Base-by-base conservation (phyloP, 2,113 vertebrate genomes). In the Sturnira hondurensis region DNA sequence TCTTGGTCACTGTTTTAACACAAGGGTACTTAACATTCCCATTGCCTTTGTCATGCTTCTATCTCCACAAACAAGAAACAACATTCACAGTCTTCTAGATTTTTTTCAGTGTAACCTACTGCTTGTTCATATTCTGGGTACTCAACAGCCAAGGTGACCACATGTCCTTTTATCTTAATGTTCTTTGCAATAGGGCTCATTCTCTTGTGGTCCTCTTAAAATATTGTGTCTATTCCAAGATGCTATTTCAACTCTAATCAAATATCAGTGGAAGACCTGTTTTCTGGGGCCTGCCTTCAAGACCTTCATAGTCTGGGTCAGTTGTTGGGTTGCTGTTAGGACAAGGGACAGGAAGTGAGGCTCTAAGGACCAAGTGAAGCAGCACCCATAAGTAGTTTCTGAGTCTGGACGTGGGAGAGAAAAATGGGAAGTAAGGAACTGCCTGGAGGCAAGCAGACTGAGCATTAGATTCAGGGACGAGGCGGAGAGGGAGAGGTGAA, bases 1-100 rank as follows among this genome's bases (percentile, higher is more conserved):
- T 98, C 98, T 97, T 94, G 82, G 97, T 97, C 96, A 97, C 78
- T 97, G 86, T 96, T 97, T 97, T 94, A 97, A 95, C 78, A 96
- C 94, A 97, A 97, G 96, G 96, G 90, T 86, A 96, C 96, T 96
- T 86, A 96, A 97, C 97, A 97, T 97, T 97, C 96, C 81, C 71
- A 4, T 85, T 93, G 89, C 76, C 92, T 97, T 95, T 96, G 92
- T 97, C 96, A 97, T 92, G 24, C 19, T 92, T 83, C 90, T 90
- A 3, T 94, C 89, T 96, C 96, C 94, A 97, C 95, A 96, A 94
- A 96, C 84, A 96, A 93, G 92, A 95, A 73, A 85, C 88, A 96
- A 36, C 84, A 95, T 91, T 92, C 56, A 68, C 19, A 76, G 56
- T 84, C 80, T 87, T 91, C 76, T 28, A 73, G 36, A 87, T 58